Base-by-base conservation (phyloP, 1,140 invertebrate genomes). In the Dreissena rostriformis region DNA sequence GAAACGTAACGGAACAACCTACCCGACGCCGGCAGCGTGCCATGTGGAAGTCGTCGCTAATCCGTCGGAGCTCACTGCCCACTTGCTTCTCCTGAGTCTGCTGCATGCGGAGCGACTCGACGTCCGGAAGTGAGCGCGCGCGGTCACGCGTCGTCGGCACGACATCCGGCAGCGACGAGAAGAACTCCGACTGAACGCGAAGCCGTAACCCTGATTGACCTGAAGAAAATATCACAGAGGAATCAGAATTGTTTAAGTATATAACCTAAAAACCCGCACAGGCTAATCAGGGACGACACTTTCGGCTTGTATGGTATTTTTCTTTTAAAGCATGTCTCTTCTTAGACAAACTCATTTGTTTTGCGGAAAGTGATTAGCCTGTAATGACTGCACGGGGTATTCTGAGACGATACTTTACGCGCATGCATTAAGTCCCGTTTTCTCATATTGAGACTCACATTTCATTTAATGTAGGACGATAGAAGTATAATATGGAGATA, bases 21-120 rank as follows among this genome's bases (percentile, higher is more conserved):
- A n/a, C 28, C 22, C 68, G 28, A 55, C 70, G 70, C 66, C 68
- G 52, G 79, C 61, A 53, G 71, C 73, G 72, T 29, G 29, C 22
- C 6, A 67, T 76, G 65, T 84, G 73, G 49, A 84, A 84, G 22
- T 84, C 82, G 53, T 84, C 82, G 49, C 82, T 77, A 6, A 84
- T 84, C 24, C 82, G 17, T 53, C 82, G 19, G 12, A 84, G 74
- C 53, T 84, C 82, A 10, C 82, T 65, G 2, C 82, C 82, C 15
- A 84, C 82, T 0, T 77, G 28, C 28, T 77, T 73, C 14, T 84
- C 73, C 17, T 74, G 70, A 65, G 53, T 51, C 12, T 17, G 79
- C 1, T 17, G 79, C 4, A 28, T 17, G 26, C 73, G 73, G 53
- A 84, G 76, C 63, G 82, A 84, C 15, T 26, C 72, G 7, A 84